phyloP scores from a whole-genome alignment of 2,113 vertebrate species.

The Antennarius striatus region DNA sequence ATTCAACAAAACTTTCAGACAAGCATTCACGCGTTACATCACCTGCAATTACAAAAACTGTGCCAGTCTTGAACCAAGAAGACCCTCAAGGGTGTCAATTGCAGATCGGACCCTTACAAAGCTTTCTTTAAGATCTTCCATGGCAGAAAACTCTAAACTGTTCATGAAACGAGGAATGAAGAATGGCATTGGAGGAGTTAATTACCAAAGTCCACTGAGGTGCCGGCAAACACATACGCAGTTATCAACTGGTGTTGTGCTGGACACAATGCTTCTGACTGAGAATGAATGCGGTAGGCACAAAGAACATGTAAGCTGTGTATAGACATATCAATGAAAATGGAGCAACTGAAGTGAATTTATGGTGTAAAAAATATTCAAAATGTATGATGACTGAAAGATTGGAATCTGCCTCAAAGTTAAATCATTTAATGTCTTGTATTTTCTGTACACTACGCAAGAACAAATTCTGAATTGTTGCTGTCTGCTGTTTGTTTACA shows the following conservation, averaged over 20 bases:
- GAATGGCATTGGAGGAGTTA: slow-evolving; percentile 86
- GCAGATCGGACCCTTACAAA: slow-evolving; percentile 75
- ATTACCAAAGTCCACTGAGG: slow-evolving; percentile 87
- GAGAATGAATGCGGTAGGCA: slow-evolving; percentile 86
- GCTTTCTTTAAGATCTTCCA: slow-evolving; percentile 84
- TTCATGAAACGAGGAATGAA: slow-evolving; percentile 89
- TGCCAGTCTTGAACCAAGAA: slow-evolving; percentile 30
- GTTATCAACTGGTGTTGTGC: slow-evolving; percentile 78
- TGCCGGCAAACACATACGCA: slow-evolving; percentile 78
- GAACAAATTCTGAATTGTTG: neutral
- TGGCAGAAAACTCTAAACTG: slow-evolving; percentile 89
- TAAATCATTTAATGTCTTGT: neutral
- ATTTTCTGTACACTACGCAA: neutral
- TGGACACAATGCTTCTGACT: slow-evolving; percentile 86
- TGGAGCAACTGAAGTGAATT: slow-evolving; percentile 1
- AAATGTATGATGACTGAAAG: neutral
- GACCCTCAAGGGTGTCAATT: slow-evolving; percentile 67
- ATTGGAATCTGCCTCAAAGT: neutral
- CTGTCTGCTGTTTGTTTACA: neutral
- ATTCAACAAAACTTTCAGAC: slow-evolving; percentile 96
- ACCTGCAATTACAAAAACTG: slow-evolving; percentile 87
- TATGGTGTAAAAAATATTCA: neutral
- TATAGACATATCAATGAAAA: slow-evolving; percentile 69
- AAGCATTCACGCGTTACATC: slow-evolving; percentile 93
- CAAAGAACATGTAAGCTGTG: slow-evolving; percentile 87